phyloP scores from a whole-genome alignment of 2,888 invertebrate species.

The Tetanocera ferruginea region DNA sequence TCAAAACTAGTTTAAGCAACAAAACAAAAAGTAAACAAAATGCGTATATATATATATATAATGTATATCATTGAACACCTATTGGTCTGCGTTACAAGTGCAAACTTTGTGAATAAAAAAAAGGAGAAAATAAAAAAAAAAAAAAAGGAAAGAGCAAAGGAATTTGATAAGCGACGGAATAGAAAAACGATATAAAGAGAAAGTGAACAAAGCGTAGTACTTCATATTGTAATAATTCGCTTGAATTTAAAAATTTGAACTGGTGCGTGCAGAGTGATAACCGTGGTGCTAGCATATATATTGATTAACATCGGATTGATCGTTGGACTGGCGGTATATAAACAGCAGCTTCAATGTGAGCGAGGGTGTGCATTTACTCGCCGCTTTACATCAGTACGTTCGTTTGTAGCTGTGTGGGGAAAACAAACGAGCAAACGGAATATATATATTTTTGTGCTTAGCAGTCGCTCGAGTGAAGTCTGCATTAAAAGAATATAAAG shows the following conservation, averaged over 20 bases:
- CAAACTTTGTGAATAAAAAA: too few relatives aligned
- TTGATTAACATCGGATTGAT: background rate
- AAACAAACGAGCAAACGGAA: conserved; percentile 28
- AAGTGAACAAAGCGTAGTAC: too few relatives aligned
- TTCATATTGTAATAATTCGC: background rate
- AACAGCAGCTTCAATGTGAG: conserved; percentile 3
- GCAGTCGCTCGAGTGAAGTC: conserved; percentile 31
- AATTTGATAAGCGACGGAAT: too few relatives aligned
- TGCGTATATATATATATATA: too few relatives aligned
- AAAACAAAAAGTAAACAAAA: too few relatives aligned
- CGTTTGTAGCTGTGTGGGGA: conserved; percentile 22
- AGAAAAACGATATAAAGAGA: too few relatives aligned
- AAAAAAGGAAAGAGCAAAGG: too few relatives aligned
- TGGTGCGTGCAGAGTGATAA: background rate
- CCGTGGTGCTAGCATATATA: background rate
- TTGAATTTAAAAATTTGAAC: background rate
- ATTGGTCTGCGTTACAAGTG: too few relatives aligned
- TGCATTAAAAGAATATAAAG: conserved; percentile 14
- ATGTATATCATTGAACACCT: too few relatives aligned
- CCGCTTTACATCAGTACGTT: background rate
- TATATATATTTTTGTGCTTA: conserved; percentile 8
- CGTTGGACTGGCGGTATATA: background rate
- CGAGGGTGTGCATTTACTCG: conserved; percentile 16
- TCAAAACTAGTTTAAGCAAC: too few relatives aligned
- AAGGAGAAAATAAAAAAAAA: too few relatives aligned